Percentiles rank a stretch among this genome's conserved stretches.
Conservation (phyloP, 2,797 vertebrate genomes). For the Propithecus deckenii region DNA sequence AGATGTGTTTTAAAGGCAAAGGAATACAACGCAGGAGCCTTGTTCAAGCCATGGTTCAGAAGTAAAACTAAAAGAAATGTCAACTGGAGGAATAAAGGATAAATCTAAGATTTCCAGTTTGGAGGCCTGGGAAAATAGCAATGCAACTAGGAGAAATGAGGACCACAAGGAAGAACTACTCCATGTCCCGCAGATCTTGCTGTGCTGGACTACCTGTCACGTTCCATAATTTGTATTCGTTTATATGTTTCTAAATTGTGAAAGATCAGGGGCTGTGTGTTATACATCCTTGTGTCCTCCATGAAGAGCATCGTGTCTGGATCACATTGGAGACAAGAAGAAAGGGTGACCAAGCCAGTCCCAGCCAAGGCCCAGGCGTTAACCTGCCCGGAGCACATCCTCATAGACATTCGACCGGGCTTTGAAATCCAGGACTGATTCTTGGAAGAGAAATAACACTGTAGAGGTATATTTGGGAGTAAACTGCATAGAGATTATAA, state of each 20-base stretch:
- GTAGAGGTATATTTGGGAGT: not conserved
- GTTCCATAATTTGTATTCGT: not conserved
- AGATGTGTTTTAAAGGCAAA: not conserved
- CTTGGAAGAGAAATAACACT: not conserved
- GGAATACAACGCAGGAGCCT: not conserved
- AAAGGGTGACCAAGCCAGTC: not conserved
- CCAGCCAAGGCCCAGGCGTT: not conserved
- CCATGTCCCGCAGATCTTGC: not conserved
- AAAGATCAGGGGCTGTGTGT: not conserved
- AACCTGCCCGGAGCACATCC: not conserved
- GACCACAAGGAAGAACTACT: not conserved
- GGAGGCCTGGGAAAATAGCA: not conserved
- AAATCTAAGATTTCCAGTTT: not conserved
- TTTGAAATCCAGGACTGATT: not conserved
- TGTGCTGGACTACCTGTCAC: rapidly evolving
- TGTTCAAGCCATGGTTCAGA: not conserved
- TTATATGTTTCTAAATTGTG: not conserved
- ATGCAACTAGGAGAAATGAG: not conserved
- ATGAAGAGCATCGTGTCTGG: not conserved
- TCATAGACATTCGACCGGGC: not conserved
- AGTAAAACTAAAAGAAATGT: not conserved
- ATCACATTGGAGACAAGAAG: not conserved
- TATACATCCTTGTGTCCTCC: not conserved
- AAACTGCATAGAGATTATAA: not conserved
- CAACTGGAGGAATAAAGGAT: not conserved